Conservation (phyloP, 2,113 vertebrate species). For the Bostrychus sinensis region DNA sequence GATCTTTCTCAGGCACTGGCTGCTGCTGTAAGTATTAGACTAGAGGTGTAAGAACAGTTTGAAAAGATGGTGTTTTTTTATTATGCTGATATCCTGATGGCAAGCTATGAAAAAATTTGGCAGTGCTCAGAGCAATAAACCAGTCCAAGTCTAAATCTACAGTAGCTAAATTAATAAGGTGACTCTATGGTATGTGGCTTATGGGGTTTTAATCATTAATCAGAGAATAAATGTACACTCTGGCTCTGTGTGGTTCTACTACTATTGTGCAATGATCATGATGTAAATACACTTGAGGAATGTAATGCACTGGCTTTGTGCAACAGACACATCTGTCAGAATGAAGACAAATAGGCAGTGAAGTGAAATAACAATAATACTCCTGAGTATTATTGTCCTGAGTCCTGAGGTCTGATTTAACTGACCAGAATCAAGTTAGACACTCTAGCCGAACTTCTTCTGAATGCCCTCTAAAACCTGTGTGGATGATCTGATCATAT, state of each 20-base stretch:
- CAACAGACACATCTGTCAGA: slow-evolving; percentile 13
- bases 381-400: neutral
- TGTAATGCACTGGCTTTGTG: neutral
- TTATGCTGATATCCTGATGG: too few species aligned
- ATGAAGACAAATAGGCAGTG: slow-evolving; percentile 40
- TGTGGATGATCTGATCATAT: too few species aligned
- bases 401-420: slow-evolving; percentile 18
- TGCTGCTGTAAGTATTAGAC: slow-evolving; percentile 82
- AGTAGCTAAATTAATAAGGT: neutral
- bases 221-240: neutral
- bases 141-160: neutral
- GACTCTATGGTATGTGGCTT: neutral
- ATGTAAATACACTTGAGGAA: neutral
- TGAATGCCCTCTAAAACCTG: too few species aligned
- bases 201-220: slow-evolving; percentile 31
- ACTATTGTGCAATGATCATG: neutral
- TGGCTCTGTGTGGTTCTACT: slow-evolving; percentile 14
- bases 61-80: neutral
- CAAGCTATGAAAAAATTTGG: too few species aligned
- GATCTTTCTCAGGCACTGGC: slow-evolving; percentile 87
- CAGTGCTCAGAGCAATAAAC: too few species aligned
- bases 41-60: neutral
- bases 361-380: slow-evolving; percentile 24
- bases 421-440: too few species aligned
- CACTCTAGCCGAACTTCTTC: too few species aligned